phyloP scores from a whole-genome alignment of 30 jellyfish, hydroid and myxozoan species.

The Rhopilema esculentum region DNA sequence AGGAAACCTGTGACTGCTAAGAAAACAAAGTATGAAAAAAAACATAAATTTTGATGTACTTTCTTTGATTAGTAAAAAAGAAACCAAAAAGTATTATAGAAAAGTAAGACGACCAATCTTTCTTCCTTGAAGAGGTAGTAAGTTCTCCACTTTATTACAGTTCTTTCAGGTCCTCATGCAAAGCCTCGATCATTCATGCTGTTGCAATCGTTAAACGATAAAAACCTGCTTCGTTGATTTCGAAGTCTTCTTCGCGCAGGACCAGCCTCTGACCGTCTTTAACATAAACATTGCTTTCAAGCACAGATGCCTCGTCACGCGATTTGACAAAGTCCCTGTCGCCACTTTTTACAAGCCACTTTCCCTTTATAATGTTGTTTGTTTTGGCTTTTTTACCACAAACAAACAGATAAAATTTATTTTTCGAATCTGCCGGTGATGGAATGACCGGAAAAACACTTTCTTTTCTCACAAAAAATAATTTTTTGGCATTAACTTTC shows the following conservation, averaged over 20 bases:
- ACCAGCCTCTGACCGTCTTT: slow-evolving; percentile 22
- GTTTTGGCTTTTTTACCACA: slow-evolving; percentile 10
- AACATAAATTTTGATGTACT: not conserved
- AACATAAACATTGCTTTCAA: slow-evolving; percentile 17
- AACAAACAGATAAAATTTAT: slow-evolving; percentile 9
- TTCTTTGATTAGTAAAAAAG: not conserved
- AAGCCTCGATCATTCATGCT: slow-evolving; percentile 6
- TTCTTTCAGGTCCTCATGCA: not conserved
- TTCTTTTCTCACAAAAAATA: slow-evolving; percentile 2
- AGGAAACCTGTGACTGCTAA: slow-evolving; percentile 15
- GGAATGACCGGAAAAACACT: slow-evolving; percentile 9
- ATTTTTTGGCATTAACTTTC: slow-evolving; percentile 1
- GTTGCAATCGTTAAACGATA: slow-evolving; percentile 9
- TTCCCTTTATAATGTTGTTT: slow-evolving; percentile 11
- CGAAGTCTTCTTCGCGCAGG: slow-evolving; percentile 18
- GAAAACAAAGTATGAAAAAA: not conserved
- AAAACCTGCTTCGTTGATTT: slow-evolving; percentile 4
- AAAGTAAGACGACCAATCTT: not conserved
- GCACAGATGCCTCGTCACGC: slow-evolving; percentile 17
- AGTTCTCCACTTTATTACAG: slow-evolving; percentile 1
- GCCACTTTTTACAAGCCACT: slow-evolving; percentile 18
- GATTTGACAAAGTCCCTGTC: slow-evolving; percentile 22
- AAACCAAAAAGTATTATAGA: not conserved
- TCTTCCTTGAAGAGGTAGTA: not conserved
- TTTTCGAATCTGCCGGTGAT: slow-evolving; percentile 10